phyloP scores from a whole-genome alignment of 1,140 invertebrate species.

The Phymastichus coffea region DNA sequence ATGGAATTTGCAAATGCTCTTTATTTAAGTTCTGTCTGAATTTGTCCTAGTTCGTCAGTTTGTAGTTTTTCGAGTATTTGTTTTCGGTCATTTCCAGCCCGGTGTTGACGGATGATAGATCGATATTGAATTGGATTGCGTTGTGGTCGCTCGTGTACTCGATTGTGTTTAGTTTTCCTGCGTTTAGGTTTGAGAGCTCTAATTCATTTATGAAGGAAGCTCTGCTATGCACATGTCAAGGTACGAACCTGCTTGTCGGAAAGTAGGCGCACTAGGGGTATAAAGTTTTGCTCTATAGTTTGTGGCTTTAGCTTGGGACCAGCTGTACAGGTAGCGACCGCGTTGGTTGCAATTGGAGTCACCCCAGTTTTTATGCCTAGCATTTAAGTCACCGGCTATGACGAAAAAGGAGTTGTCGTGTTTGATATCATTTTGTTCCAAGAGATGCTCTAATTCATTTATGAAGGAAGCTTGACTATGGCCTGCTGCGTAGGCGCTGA shows the following conservation, averaged over 20 bases:
- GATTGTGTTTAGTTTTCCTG: neutral
- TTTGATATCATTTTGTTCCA: slow-evolving; percentile 21
- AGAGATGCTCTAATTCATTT: slow-evolving; percentile 26
- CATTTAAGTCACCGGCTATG: slow-evolving; percentile 33
- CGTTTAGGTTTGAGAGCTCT: neutral
- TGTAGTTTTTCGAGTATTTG: slow-evolving; percentile 6
- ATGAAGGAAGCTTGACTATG: slow-evolving; percentile 6
- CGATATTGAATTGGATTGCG: neutral
- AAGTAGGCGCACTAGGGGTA: slow-evolving; percentile 19
- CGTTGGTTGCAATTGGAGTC: slow-evolving; percentile 18
- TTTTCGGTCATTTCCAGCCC: neutral
- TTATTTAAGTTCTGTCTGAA: slow-evolving; percentile 11
- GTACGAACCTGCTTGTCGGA: slow-evolving; percentile 12
- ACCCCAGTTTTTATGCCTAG: slow-evolving; percentile 25
- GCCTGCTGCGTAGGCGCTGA: neutral
- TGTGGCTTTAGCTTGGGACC: slow-evolving; percentile 1
- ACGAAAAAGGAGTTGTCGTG: slow-evolving; percentile 23
- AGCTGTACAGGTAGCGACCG: slow-evolving; percentile 16
- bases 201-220: no score
- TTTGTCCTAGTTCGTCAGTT: slow-evolving; percentile 23
- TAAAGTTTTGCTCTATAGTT: slow-evolving; percentile 4
- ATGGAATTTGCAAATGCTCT: neutral
- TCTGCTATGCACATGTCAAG: slow-evolving; percentile 15
- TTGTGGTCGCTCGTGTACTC: slow-evolving; percentile 2
- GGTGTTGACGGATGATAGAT: slow-evolving; percentile 7